Percentiles rank a stretch among this genome's conserved stretches.
Conservation (phyloP, 2,113 vertebrate genomes). For the Trachemys scripta region DNA sequence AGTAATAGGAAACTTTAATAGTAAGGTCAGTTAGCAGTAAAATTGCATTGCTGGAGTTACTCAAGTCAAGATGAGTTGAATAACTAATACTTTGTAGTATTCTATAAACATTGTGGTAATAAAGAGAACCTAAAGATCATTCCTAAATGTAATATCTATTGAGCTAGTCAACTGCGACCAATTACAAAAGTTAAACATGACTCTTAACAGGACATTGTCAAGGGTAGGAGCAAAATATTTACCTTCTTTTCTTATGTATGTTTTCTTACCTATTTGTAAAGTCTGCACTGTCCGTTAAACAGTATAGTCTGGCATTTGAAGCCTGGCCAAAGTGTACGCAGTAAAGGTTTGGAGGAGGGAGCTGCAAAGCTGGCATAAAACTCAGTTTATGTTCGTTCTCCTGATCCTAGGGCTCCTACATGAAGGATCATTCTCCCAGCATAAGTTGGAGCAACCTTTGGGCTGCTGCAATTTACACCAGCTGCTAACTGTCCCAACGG, state of each 20-base stretch:
- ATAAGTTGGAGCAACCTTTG: not conserved
- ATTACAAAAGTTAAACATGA: not conserved
- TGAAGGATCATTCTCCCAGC: not conserved
- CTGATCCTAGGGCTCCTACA: not conserved
- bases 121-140: not conserved
- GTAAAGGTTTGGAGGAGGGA: not conserved
- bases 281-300: not conserved
- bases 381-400: not conserved
- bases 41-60: not conserved
- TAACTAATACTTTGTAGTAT: not conserved
- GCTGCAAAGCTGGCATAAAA: not conserved
- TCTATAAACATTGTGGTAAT: not conserved
- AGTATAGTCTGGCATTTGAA: not conserved
- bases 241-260: not conserved
- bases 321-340: not conserved
- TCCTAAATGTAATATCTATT: not conserved
- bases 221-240: not conserved
- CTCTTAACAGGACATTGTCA: not conserved
- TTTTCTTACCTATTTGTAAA: not conserved
- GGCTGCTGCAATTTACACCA: not conserved
- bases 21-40: not conserved
- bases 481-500: not conserved
- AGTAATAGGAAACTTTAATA: not conserved
- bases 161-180: not conserved
- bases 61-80: not conserved